Conservation (phyloP, 2,797 vertebrate genomes). For the Sebastes minor region DNA sequence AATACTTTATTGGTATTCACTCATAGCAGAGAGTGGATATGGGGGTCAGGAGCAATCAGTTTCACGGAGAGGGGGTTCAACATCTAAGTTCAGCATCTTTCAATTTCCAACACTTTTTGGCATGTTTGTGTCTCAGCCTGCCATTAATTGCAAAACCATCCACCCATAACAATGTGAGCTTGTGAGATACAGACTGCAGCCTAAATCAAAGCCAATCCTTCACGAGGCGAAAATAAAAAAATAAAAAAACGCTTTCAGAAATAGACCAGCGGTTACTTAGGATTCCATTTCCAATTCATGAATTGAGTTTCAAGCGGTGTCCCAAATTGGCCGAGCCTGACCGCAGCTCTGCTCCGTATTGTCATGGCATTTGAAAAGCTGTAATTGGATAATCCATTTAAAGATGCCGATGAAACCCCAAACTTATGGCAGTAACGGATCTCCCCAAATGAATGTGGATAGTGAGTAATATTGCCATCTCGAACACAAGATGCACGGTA, state of each 20-base stretch:
- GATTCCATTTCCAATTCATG: conserved; percentile 44
- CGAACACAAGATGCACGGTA: background rate
- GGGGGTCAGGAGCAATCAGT: conserved; percentile 76
- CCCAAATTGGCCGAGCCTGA: conserved; percentile 27
- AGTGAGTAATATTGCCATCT: conserved; percentile 12
- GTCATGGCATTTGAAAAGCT: conserved; percentile 32
- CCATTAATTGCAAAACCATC: conserved; percentile 64
- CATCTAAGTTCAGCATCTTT: conserved; percentile 51
- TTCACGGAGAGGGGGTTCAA: conserved; percentile 56
- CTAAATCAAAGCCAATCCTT: conserved; percentile 41
- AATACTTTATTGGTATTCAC: conserved; percentile 76
- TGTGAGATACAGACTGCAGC: conserved; percentile 9
- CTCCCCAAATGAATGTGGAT: background rate
- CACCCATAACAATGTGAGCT: conserved; percentile 57
- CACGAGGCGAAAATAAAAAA: background rate
- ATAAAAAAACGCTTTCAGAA: background rate
- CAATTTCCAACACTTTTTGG: conserved; percentile 47
- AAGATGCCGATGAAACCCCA: conserved; percentile 22
- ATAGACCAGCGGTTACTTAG: conserved; percentile 20
- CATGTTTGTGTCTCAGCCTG: conserved; percentile 61
- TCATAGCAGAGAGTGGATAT: conserved; percentile 59
- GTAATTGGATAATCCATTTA: conserved; percentile 57
- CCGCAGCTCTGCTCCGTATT: conserved; percentile 1
- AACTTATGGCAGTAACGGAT: conserved; percentile 5
- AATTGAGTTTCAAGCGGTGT: conserved; percentile 51